Evolutionary conservation across 2,888 invertebrate species (phyloP).

Genomic region (Yponomeuta malinellus): DNA sequence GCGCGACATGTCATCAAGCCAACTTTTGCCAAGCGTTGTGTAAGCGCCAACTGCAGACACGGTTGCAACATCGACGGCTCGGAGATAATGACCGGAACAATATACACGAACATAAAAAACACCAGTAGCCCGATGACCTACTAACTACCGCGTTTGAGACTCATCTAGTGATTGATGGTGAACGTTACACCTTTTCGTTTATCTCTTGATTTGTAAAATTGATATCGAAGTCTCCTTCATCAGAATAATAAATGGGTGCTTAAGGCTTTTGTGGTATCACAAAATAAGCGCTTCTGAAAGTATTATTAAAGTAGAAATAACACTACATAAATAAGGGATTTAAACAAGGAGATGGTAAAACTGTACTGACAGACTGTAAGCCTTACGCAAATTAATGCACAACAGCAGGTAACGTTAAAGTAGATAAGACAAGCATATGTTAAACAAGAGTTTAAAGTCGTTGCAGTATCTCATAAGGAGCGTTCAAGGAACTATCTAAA

Average conservation of each 20-base stretch:
- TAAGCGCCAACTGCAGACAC: constrained; percentile 38
- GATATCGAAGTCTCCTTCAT: too few relatives aligned
- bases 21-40: constrained; percentile 50
- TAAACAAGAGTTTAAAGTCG: background rate
- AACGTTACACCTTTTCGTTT: constrained; percentile 18
- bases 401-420: background rate
- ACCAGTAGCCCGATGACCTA: constrained; percentile 35
- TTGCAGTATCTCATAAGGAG: constrained; percentile 2
- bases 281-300: background rate
- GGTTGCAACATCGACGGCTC: constrained; percentile 42
- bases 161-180: background rate
- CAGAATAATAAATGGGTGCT: too few relatives aligned
- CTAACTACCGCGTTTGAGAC: constrained; percentile 37
- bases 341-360: background rate
- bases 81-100: constrained; percentile 38
- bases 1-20: constrained; percentile 19
- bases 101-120: constrained; percentile 13
- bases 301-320: background rate
- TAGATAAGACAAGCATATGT: constrained; percentile 2
- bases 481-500: background rate
- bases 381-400: constrained; percentile 6
- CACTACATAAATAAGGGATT: background rate
- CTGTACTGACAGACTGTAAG: background rate
- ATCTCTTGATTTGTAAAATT: constrained; percentile 21
- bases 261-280: background rate